Percentiles rank a stretch among this genome's conserved stretches.
phyloP scores from a whole-genome alignment of 92 coral and sea anemone species.

The Scolanthus callimorphus region DNA sequence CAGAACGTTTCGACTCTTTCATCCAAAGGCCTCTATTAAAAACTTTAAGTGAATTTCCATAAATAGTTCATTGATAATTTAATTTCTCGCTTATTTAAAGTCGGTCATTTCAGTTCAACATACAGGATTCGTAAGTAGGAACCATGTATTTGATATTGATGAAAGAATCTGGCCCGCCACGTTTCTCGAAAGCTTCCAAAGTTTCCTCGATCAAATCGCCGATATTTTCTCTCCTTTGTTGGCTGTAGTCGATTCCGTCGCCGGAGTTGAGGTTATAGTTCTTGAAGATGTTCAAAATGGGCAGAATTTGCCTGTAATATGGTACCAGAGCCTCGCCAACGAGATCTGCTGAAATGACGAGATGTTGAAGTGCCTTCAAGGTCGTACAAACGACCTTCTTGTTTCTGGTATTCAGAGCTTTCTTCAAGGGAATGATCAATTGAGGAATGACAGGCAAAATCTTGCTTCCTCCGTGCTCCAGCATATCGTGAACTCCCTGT shows the following conservation, averaged over 20 bases:
- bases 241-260: constrained; percentile 99
- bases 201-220: constrained; percentile 99
- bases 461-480: constrained; percentile 97
- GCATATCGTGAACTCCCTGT: constrained; percentile 99
- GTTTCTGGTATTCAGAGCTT: constrained; percentile 89
- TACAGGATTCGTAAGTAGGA: constrained; percentile 95
- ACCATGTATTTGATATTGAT: constrained; percentile 99
- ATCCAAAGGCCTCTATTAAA: too few species aligned
- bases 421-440: constrained; percentile 93
- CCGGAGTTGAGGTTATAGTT: constrained; percentile 93
- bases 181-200: constrained; percentile 81
- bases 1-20: too few species aligned
- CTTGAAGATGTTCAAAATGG: constrained; percentile 93
- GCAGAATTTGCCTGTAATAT: constrained; percentile 96
- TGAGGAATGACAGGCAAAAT: constrained; percentile 95
- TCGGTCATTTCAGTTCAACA: constrained; percentile 90
- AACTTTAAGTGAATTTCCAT: too few species aligned
- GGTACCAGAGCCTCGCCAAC: constrained; percentile 98
- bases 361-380: constrained; percentile 87
- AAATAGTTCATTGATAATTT: too few species aligned
- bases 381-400: constrained; percentile 87
- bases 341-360: constrained; percentile 78
- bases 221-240: constrained; percentile 92
- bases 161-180: constrained; percentile 96
- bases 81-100: too few species aligned